Evolutionary conservation across 2,888 invertebrate genomes (phyloP).

Genomic region (Oscheius onirici): DNA sequence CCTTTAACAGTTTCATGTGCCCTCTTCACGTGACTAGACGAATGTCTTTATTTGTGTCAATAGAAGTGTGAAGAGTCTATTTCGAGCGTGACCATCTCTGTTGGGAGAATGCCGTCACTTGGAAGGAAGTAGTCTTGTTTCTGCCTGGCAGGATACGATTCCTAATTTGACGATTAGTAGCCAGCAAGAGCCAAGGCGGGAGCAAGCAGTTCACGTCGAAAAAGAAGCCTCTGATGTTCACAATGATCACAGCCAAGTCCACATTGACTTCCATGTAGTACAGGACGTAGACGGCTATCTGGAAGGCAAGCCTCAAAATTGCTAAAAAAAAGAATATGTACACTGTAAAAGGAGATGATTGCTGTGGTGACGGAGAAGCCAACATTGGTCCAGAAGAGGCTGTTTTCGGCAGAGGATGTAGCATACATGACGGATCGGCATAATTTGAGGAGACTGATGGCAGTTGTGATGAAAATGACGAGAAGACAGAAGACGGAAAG

Average conservation of each 20-base stretch:
- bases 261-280: background rate
- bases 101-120: too few relatives aligned
- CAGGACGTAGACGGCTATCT: background rate
- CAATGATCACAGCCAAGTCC: background rate
- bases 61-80: too few relatives aligned
- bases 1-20: too few relatives aligned
- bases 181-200: conserved; percentile 4
- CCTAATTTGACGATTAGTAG: background rate
- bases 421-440: background rate
- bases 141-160: too few relatives aligned
- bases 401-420: background rate
- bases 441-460: background rate
- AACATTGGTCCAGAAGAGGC: conserved; percentile 6
- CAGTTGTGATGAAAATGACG: conserved; percentile 1
- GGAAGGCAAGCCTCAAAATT: too few relatives aligned
- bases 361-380: conserved; percentile 3
- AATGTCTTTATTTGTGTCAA: too few relatives aligned
- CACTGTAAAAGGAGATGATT: background rate
- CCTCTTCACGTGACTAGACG: too few relatives aligned
- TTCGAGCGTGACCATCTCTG: too few relatives aligned
- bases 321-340: background rate
- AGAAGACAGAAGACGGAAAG: background rate
- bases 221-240: background rate
- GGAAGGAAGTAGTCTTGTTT: too few relatives aligned
- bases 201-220: conserved; percentile 7